phyloP scores from a whole-genome alignment of 2,888 invertebrate genomes.

The Limnephilus marmoratus region DNA sequence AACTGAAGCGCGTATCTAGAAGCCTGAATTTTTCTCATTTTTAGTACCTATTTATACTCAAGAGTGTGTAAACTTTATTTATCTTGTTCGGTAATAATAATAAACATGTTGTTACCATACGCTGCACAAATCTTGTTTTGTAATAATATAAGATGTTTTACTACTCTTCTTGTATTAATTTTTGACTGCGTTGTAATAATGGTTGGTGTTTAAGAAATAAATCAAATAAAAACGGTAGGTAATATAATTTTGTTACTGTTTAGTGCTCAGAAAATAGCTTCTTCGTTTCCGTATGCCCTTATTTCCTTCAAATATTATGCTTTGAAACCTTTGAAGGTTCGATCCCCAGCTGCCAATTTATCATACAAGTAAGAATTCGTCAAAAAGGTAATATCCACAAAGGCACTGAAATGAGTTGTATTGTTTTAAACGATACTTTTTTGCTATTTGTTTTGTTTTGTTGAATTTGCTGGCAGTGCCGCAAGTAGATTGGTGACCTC shows the following conservation, averaged over 20 bases:
- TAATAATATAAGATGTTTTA: background rate
- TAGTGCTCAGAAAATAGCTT: slow-evolving; percentile 2
- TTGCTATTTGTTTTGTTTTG: background rate
- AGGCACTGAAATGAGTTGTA: background rate
- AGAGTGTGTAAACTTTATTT: background rate
- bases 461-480: background rate
- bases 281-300: background rate
- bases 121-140: background rate
- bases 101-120: background rate
- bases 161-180: background rate
- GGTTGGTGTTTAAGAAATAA: background rate
- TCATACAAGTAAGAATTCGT: background rate
- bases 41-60: no score
- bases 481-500: background rate
- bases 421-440: background rate
- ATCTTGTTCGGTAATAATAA: background rate
- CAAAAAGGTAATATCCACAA: background rate
- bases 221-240: background rate
- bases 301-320: background rate
- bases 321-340: slow-evolving; percentile 2
- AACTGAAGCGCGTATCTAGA: background rate
- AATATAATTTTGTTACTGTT: background rate
- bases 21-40: no score
- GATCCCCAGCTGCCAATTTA: background rate
- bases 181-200: background rate